Conservation (phyloP, 2,797 vertebrate species). For the Mormyrops attenuatus region DNA sequence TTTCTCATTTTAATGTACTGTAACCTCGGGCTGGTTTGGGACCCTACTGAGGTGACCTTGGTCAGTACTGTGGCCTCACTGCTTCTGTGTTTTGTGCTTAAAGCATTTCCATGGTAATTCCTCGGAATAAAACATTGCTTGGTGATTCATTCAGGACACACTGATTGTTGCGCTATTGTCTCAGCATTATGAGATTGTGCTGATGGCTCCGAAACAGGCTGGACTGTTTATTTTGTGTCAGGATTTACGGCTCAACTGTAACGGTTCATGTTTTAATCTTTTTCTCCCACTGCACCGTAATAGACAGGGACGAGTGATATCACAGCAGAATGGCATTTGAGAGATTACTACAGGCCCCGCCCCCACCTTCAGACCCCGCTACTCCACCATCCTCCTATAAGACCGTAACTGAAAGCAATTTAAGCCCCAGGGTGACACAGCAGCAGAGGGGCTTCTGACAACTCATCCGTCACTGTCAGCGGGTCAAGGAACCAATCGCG, state of each 20-base stretch:
- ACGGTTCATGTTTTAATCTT: not conserved
- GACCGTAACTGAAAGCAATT: not conserved
- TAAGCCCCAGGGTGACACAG: not conserved
- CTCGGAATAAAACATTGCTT: not conserved
- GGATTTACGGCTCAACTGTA: not conserved
- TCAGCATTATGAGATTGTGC: not conserved
- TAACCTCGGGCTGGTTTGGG: not conserved
- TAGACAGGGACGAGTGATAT: not conserved
- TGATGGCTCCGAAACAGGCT: not conserved
- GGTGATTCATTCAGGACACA: not conserved
- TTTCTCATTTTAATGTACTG: not conserved
- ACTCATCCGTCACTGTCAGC: not conserved
- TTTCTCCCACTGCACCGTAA: not conserved
- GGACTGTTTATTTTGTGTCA: not conserved
- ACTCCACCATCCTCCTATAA: not conserved
- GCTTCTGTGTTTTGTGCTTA: not conserved
- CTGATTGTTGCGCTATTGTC: not conserved
- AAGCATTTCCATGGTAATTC: not conserved
- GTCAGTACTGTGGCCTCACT: not conserved
- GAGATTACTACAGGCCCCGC: not conserved
- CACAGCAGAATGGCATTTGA: conserved; percentile 6
- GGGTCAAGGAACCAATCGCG: conserved; percentile 9
- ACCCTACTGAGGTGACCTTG: not conserved
- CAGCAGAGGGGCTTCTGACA: not conserved
- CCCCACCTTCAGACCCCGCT: not conserved